Evolutionary conservation across 1,140 invertebrate species (phyloP).

Genomic region (Brachionus sp.): DNA sequence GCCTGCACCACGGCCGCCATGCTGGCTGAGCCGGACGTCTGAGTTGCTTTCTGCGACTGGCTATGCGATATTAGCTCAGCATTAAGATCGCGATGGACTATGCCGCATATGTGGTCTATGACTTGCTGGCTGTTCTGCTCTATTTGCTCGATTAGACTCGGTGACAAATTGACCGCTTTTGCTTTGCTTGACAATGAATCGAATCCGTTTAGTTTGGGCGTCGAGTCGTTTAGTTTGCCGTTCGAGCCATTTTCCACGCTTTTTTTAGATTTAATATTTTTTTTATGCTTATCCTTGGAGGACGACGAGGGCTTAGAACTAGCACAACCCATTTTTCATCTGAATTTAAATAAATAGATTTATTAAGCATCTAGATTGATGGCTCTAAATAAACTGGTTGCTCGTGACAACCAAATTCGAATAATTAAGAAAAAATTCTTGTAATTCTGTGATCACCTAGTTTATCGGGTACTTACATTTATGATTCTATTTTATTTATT

Average conservation of each 20-base stretch:
- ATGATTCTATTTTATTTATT: too few relatives aligned
- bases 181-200: background rate
- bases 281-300: conserved; percentile 19
- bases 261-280: conserved; percentile 20
- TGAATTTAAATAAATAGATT: background rate
- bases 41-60: background rate
- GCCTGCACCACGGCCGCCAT: conserved; percentile 14
- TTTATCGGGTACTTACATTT: too few relatives aligned
- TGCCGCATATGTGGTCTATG: background rate
- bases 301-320: conserved; percentile 38
- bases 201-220: background rate
- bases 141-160: background rate
- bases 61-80: background rate
- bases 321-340: conserved; percentile 46
- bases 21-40: background rate
- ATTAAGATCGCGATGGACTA: background rate
- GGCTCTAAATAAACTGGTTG: conserved; percentile 29
- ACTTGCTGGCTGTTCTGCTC: background rate
- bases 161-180: background rate
- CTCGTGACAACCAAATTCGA: background rate
- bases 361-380: background rate
- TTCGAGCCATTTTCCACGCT: background rate
- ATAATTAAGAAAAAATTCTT: too few relatives aligned
- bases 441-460: too few relatives aligned
- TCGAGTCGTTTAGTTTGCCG: background rate